Evolutionary conservation across 2,797 vertebrate genomes (phyloP).

Genomic region (Danio choprae): DNA sequence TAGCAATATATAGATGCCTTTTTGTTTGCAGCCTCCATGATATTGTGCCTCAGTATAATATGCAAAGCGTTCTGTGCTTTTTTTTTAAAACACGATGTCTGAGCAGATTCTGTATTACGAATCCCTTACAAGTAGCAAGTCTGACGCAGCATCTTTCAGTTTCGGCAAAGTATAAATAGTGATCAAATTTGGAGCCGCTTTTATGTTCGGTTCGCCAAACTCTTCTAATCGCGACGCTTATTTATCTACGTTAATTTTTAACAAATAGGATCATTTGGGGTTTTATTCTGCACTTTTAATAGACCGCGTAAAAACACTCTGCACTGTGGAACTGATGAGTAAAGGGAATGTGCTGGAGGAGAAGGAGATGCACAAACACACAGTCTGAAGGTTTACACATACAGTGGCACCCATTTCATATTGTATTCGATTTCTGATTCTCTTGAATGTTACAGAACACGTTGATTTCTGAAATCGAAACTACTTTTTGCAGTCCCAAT

Average conservation of each 20-base stretch:
- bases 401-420: slow-evolving; percentile 18
- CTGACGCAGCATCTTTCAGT: not conserved
- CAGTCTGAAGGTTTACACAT: slow-evolving; percentile 4
- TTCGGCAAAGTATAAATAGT: not conserved
- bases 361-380: not conserved
- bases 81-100: slow-evolving; percentile 23
- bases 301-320: slow-evolving; percentile 20
- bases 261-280: slow-evolving; percentile 43
- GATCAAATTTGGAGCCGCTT: slow-evolving; percentile 32
- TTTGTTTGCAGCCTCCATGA: slow-evolving; percentile 70
- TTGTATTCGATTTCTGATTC: not conserved
- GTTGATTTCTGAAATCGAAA: not conserved
- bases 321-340: not conserved
- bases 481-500: slow-evolving; percentile 16
- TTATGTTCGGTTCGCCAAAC: slow-evolving; percentile 53
- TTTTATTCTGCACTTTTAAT: slow-evolving; percentile 71
- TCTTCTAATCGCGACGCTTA: not conserved
- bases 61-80: slow-evolving; percentile 70
- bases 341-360: slow-evolving; percentile 22
- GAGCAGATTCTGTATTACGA: slow-evolving; percentile 21
- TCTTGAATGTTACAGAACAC: not conserved
- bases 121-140: not conserved
- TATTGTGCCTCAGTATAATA: slow-evolving; percentile 76
- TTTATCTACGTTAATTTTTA: slow-evolving; percentile 52
- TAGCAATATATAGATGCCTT: slow-evolving; percentile 64